Percentiles rank a stretch among this genome's conserved stretches.
Evolutionary conservation across 2,888 invertebrate genomes (phyloP).

Genomic region (Heliconius ismenius): DNA sequence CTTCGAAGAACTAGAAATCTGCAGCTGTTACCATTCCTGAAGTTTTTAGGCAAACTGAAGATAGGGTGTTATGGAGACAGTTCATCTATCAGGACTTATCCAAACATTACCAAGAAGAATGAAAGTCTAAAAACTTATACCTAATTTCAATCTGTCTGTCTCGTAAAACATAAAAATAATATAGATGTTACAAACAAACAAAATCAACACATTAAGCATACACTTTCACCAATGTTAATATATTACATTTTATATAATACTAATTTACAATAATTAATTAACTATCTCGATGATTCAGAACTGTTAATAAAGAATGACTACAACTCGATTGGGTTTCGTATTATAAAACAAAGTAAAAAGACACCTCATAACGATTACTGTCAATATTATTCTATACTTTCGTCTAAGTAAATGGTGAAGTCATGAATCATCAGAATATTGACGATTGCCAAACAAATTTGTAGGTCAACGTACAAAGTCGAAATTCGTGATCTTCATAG

Average conservation of each 20-base stretch:
- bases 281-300: slow-evolving; percentile 1
- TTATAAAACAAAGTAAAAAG: slow-evolving; percentile 13
- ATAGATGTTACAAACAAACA: not conserved
- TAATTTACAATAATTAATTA: slow-evolving; percentile 21
- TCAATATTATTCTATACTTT: slow-evolving; percentile 22
- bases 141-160: not conserved
- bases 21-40: no score
- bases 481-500: slow-evolving; percentile 40
- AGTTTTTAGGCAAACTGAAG: no score
- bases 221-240: slow-evolving; percentile 4
- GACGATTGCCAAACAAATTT: slow-evolving; percentile 52
- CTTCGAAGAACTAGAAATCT: no score
- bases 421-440: slow-evolving; percentile 33
- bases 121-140: not conserved
- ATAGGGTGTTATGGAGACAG: no score
- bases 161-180: not conserved
- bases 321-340: slow-evolving; percentile 7
- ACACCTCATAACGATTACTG: slow-evolving; percentile 17
- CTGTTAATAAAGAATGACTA: slow-evolving; percentile 10
- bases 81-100: no score
- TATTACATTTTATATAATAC: slow-evolving; percentile 21
- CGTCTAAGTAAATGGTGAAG: slow-evolving; percentile 15
- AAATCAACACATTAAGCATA: not conserved
- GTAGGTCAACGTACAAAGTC: slow-evolving; percentile 56
- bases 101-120: no score